Evolutionary conservation across 2,113 vertebrate genomes (phyloP).

Genomic region (rabbit (Oryctolagus cuniculus)): mOryCun1.1 NC_091438.1:142838001-142838500

Average conservation of each 20-base stretch:
- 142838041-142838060: too few species aligned
- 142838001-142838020: constrained; percentile 62
- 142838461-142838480: not conserved
- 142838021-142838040: constrained; percentile 76
- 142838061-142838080: not conserved
- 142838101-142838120: constrained; percentile 35
- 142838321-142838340: constrained; percentile 25
- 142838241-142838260: not conserved
- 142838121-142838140: constrained; percentile 33
- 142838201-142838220: not conserved
- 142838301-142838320: constrained; percentile 12
- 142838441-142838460: not conserved
- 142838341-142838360: not conserved
- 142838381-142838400: not conserved
- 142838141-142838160: constrained; percentile 71
- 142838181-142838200: not conserved
- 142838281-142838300: constrained; percentile 47
- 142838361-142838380: not conserved
- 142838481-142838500: not conserved
- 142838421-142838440: not conserved
- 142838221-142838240: not conserved
- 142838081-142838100: not conserved
- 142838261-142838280: constrained; percentile 48
- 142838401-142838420: not conserved
- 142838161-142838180: constrained; percentile 66